Evolutionary conservation across 2,113 vertebrate genomes (phyloP).

Genomic region (Athene cunicularia): DNA sequence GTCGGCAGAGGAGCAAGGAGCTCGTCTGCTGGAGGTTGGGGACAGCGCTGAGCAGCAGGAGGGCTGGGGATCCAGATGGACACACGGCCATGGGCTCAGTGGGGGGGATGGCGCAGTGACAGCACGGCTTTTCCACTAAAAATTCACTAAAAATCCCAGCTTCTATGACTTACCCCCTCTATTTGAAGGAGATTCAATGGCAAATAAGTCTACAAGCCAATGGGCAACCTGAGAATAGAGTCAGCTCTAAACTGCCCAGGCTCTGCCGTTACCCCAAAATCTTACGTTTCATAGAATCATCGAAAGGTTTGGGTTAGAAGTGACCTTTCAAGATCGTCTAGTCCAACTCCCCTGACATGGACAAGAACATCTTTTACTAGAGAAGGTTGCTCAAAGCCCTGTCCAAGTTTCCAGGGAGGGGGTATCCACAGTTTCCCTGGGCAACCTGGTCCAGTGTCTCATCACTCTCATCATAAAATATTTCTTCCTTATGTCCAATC

Average conservation of each 20-base stretch:
- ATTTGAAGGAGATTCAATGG: neutral
- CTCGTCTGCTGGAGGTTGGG: neutral
- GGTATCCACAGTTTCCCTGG: neutral
- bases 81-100: rapidly evolving
- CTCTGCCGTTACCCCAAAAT: neutral
- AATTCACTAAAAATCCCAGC: neutral
- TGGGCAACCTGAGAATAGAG: rapidly evolving
- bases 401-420: rapidly evolving
- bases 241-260: neutral
- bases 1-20: neutral
- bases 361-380: neutral
- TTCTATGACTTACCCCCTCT: neutral
- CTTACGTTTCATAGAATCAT: neutral
- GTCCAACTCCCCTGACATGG: neutral
- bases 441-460: neutral
- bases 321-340: neutral
- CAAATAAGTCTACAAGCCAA: neutral
- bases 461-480: rapidly evolving
- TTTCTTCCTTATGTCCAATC: neutral
- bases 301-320: neutral
- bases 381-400: neutral
- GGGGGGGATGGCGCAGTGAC: rapidly evolving
- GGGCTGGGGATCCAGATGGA: neutral
- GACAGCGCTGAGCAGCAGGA: neutral
- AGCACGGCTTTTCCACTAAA: neutral